Percentiles rank a stretch among this genome's conserved stretches.
Evolutionary conservation across 2,888 invertebrate species (phyloP).

Genomic region (Napeogenes inachia): DNA sequence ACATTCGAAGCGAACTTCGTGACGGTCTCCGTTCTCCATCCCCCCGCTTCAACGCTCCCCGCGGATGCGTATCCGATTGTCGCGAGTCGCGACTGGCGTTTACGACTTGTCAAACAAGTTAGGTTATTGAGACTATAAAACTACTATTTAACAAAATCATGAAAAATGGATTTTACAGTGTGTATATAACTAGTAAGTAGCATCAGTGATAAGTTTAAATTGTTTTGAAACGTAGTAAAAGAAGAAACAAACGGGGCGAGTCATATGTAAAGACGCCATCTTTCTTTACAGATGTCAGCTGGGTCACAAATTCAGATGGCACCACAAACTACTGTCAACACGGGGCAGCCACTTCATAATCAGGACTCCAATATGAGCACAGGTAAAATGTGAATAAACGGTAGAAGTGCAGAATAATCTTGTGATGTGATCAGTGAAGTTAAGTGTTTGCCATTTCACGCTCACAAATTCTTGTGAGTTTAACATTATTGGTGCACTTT

Average conservation of each 20-base stretch:
- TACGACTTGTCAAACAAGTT: conserved; percentile 76
- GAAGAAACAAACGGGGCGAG: conserved; percentile 60
- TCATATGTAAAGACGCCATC: conserved; percentile 78
- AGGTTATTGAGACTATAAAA: conserved; percentile 64
- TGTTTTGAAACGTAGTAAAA: conserved; percentile 37
- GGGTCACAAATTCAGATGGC: conserved; percentile 98
- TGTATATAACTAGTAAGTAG: conserved; percentile 55
- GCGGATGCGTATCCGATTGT: conserved; percentile 77
- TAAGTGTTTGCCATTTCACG: conserved; percentile 49
- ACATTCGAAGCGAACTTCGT: conserved; percentile 76
- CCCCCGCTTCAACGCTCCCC: conserved; percentile 52
- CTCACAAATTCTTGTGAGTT: conserved; percentile 44
- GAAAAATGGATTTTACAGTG: conserved; percentile 45
- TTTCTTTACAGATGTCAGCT: conserved; percentile 93
- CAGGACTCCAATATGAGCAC: conserved; percentile 99
- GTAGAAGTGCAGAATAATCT: conserved; percentile 56
- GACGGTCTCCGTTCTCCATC: conserved; percentile 70
- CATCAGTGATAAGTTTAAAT: conserved; percentile 37
- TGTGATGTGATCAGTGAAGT: conserved; percentile 62
- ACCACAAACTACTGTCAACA: conserved; percentile 93
- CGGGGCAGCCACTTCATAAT: conserved; percentile 90
- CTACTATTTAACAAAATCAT: conserved; percentile 48
- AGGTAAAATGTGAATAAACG: conserved; percentile 80
- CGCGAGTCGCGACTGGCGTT: conserved; percentile 69
- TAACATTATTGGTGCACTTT: conserved; percentile 53